These are phyloP conservation scores for Onychostoma macrolepis DNA, from an alignment of 2,113 vertebrate species.

Conservation along the genomic window DNA sequence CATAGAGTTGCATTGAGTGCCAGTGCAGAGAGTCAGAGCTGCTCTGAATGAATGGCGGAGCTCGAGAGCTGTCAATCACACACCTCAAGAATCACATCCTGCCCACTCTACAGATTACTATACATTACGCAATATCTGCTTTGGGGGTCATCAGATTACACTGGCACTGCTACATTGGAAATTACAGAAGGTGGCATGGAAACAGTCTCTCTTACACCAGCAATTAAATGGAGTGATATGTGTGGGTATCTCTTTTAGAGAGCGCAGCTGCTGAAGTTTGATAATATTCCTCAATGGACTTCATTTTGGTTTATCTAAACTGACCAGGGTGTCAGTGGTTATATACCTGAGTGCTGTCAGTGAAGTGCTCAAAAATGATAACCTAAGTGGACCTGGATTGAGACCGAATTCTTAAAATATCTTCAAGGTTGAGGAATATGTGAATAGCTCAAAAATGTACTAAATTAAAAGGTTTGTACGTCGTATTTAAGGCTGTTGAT, in stretches of 20 bases:
- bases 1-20: constrained; percentile 2
- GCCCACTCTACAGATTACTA: constrained; percentile 53
- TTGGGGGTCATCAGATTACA: constrained; percentile 42
- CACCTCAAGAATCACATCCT: constrained; percentile 37
- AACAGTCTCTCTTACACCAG: constrained; percentile 46
- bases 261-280: constrained; percentile 58
- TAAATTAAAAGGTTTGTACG: neutral
- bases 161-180: constrained; percentile 38
- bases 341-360: constrained; percentile 41
- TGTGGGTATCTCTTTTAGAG: constrained; percentile 40
- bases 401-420: constrained; percentile 45
- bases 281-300: constrained; percentile 59
- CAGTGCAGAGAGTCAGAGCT: constrained; percentile 5
- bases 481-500: neutral
- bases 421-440: constrained; percentile 18
- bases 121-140: constrained; percentile 45
- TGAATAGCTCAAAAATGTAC: neutral
- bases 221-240: constrained; percentile 54
- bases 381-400: constrained; percentile 44
- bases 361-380: constrained; percentile 39
- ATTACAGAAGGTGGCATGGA: constrained; percentile 46
- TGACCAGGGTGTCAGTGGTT: constrained; percentile 5
- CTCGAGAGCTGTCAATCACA: constrained; percentile 34
- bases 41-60: constrained; percentile 39
- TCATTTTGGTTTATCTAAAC: constrained; percentile 42